These are phyloP conservation scores for Nymphalis c-album DNA, from an alignment of 2,888 invertebrate genomes.

Conservation along the genomic window DNA sequence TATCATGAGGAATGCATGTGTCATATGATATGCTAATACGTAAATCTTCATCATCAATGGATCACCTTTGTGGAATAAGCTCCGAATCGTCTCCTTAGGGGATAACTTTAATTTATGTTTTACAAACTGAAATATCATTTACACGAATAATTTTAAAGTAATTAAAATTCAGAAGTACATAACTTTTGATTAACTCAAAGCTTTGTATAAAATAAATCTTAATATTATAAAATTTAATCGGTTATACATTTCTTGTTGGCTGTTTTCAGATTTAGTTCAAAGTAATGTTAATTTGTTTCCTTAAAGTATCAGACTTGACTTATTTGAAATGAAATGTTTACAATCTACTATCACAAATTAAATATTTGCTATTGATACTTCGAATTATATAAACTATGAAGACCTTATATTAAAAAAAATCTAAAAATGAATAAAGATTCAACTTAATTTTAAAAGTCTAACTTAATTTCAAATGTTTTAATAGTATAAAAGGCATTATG, in stretches of 20 bases:
- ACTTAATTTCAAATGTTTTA: too few species aligned
- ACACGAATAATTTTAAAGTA: neutral
- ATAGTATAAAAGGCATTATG: too few species aligned
- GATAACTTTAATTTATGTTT: too few species aligned
- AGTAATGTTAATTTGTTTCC: constrained; percentile 12
- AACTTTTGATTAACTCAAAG: constrained; percentile 23
- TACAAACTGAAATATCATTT: neutral
- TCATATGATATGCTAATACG: too few species aligned
- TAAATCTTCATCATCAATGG: too few species aligned
- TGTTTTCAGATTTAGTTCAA: constrained; percentile 15
- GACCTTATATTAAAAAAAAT: too few species aligned
- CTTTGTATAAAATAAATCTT: constrained; percentile 23
- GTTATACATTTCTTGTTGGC: constrained; percentile 18
- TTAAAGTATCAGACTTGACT: constrained; percentile 2
- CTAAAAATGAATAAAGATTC: too few species aligned
- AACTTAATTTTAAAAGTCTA: too few species aligned
- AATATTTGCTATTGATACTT: neutral
- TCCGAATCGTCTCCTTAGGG: too few species aligned
- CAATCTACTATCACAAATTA: neutral
- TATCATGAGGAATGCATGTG: too few species aligned
- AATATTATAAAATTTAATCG: constrained; percentile 15
- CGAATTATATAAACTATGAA: too few species aligned
- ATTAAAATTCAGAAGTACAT: constrained; percentile 14
- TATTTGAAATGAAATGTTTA: constrained; percentile 1
- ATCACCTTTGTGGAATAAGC: too few species aligned